Conservation (phyloP, 2,797 vertebrate species). For the Limosa lapponica region DNA sequence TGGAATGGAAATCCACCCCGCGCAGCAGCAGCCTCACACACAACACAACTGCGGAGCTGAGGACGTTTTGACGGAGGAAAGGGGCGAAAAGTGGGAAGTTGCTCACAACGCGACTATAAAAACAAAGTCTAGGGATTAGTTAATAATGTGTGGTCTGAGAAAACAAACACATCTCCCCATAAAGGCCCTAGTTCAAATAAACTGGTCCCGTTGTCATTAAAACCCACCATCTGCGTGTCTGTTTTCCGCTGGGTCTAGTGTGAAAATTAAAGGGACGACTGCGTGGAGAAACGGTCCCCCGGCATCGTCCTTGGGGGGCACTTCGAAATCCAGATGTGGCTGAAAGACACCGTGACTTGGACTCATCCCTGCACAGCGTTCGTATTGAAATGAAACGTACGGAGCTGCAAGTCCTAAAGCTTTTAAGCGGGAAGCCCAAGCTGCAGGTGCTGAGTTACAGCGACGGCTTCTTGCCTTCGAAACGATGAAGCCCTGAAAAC, state of each 20-base stretch:
- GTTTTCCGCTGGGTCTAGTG: conserved; percentile 4
- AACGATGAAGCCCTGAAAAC: background rate
- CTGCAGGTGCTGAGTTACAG: background rate
- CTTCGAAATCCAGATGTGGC: conserved; percentile 10
- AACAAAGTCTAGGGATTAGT: conserved; percentile 42
- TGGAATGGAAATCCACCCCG: background rate
- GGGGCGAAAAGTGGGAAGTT: background rate
- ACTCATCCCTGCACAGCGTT: background rate
- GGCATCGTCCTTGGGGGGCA: background rate
- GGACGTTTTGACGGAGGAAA: background rate
- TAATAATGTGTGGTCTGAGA: conserved; percentile 56
- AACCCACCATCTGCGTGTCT: conserved; percentile 41
- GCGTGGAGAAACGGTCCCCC: background rate
- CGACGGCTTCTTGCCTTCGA: background rate
- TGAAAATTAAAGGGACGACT: background rate
- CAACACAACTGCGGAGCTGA: background rate
- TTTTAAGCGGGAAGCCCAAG: background rate
- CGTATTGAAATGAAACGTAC: fast-evolving
- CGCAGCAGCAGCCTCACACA: background rate
- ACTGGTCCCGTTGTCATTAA: conserved; percentile 57
- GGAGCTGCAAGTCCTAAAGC: background rate
- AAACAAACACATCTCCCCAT: conserved; percentile 50
- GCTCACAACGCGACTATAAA: background rate
- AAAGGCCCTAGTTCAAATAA: conserved; percentile 43
- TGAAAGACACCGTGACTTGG: background rate